Percentiles rank a stretch among this genome's conserved stretches.
Conservation (phyloP, 2,113 vertebrate genomes). For the Indicator indicator region DNA sequence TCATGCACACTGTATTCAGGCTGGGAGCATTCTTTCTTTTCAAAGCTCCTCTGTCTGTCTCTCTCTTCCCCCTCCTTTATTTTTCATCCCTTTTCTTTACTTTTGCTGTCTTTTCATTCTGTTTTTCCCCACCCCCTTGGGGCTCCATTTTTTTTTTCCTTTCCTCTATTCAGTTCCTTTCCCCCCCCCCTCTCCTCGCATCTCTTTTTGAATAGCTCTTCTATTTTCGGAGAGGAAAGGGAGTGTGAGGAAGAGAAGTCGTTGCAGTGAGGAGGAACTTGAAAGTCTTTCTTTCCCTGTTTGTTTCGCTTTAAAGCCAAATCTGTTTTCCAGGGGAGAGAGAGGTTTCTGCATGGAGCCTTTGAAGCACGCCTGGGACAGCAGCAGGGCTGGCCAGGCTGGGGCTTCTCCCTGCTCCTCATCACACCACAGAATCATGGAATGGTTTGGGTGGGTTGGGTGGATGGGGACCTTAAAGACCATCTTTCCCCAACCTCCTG, state of each 20-base stretch:
- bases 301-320: slow-evolving; percentile 48
- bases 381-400: neutral
- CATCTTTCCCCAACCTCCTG: too few relatives aligned
- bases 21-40: slow-evolving; percentile 75
- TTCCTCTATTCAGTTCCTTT: slow-evolving; percentile 76
- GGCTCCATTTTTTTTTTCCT: slow-evolving; percentile 71
- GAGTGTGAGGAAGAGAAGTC: slow-evolving; percentile 56
- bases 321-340: slow-evolving; percentile 1
- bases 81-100: slow-evolving; percentile 75
- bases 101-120: slow-evolving; percentile 75
- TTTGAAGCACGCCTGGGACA: neutral
- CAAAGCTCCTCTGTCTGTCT: slow-evolving; percentile 76
- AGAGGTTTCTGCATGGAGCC: neutral
- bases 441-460: too few relatives aligned
- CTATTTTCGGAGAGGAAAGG: slow-evolving; percentile 75
- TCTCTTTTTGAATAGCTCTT: slow-evolving; percentile 75
- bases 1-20: slow-evolving; percentile 73
- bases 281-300: slow-evolving; percentile 59
- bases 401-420: neutral
- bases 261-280: slow-evolving; percentile 68
- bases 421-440: neutral
- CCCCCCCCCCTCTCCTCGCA: neutral
- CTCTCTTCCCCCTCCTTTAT: slow-evolving; percentile 75
- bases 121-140: slow-evolving; percentile 70
- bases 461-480: too few relatives aligned